phyloP scores from a whole-genome alignment of 2,113 vertebrate species.

The Petroica traversi region DNA sequence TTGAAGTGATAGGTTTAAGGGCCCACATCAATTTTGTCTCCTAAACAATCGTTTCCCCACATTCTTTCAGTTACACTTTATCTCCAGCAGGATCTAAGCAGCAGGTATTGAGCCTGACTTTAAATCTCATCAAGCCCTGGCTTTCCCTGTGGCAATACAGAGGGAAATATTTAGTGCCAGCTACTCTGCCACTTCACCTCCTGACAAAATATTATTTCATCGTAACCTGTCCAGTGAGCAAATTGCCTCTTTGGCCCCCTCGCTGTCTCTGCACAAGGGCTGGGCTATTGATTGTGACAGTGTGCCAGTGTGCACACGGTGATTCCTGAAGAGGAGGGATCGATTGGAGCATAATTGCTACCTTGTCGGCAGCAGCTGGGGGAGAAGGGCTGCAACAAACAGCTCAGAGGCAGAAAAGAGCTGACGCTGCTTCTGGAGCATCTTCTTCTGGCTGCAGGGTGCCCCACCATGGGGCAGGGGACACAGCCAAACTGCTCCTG shows the following conservation, averaged over 20 bases:
- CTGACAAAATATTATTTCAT: conserved; percentile 60
- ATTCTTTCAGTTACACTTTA: conserved; percentile 38
- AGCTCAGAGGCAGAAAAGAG: not conserved
- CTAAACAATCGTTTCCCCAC: not conserved
- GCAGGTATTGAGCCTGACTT: not conserved
- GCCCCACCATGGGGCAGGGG: not conserved
- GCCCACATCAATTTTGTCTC: not conserved
- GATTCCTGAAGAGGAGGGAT: conserved; percentile 32
- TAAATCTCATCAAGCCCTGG: conserved; percentile 16
- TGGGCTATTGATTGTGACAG: conserved; percentile 37
- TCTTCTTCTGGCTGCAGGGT: not conserved
- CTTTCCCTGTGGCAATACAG: not conserved
- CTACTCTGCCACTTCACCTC: conserved; percentile 9
- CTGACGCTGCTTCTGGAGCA: not conserved
- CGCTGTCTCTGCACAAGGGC: not conserved
- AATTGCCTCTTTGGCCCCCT: conserved; percentile 25
- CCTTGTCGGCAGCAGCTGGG: not conserved
- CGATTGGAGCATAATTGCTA: conserved; percentile 33
- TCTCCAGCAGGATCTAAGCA: conserved; percentile 26
- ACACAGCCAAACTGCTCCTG: not conserved
- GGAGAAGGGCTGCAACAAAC: not conserved
- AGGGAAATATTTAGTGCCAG: conserved; percentile 17
- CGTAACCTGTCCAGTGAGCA: conserved; percentile 31
- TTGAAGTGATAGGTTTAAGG: conserved; percentile 25
- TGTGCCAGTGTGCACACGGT: not conserved